Evolutionary conservation across 2,888 invertebrate species (phyloP).

Genomic region (Lacanobia wlatinum): DNA sequence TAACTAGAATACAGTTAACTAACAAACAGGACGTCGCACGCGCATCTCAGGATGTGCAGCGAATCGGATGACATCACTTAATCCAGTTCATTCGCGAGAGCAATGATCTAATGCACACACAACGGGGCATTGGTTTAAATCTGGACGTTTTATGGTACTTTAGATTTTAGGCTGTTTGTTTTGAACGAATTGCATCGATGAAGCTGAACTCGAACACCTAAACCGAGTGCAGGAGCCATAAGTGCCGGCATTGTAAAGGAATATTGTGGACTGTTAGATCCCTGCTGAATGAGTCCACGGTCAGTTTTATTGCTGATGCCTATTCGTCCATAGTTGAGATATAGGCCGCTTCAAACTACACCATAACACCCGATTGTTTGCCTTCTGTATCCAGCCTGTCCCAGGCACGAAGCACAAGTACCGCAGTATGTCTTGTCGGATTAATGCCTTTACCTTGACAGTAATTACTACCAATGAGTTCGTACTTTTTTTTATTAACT

Average conservation of each 20-base stretch:
- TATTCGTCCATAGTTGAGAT: too few relatives aligned
- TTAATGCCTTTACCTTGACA: background rate
- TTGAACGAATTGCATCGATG: too few relatives aligned
- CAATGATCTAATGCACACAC: conserved; percentile 1
- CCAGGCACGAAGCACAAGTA: background rate
- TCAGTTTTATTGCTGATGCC: too few relatives aligned
- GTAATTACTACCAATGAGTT: background rate
- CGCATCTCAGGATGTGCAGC: conserved; percentile 41
- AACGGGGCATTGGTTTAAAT: background rate
- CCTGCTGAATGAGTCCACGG: too few relatives aligned
- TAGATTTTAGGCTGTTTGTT: too few relatives aligned
- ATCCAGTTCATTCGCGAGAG: background rate
- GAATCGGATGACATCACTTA: conserved; percentile 39
- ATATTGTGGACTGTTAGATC: too few relatives aligned
- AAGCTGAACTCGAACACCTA: too few relatives aligned
- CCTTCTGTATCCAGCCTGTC: background rate
- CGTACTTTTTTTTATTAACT: background rate
- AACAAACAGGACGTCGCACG: conserved; percentile 20
- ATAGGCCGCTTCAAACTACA: background rate
- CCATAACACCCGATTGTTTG: background rate
- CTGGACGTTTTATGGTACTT: background rate
- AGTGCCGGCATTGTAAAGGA: too few relatives aligned
- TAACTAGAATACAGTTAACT: conserved; percentile 7
- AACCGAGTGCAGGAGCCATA: too few relatives aligned
- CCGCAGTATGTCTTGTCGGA: background rate